A percentile compares a stretch with the other conserved stretches of the same genome.
phyloP scores from a whole-genome alignment of 2,797 vertebrate species.

The Loris lydekkerianus region DNA sequence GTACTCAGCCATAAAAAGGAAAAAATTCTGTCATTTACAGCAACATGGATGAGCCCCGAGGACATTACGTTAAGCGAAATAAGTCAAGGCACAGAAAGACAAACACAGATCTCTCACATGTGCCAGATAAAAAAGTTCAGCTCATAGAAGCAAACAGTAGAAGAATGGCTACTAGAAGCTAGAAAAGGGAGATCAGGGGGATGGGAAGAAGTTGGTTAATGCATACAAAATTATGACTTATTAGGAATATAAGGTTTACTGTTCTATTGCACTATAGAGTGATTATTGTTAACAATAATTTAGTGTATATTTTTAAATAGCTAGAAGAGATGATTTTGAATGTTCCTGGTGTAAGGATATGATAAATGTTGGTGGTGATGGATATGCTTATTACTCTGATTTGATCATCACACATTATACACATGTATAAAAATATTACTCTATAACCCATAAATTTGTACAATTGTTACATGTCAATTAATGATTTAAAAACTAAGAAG shows the following conservation, averaged over 20 bases:
- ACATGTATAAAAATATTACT: background rate
- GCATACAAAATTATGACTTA: background rate
- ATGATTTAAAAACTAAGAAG: background rate
- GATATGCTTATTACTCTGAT: background rate
- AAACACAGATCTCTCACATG: background rate
- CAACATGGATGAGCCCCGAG: background rate
- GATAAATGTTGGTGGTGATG: background rate
- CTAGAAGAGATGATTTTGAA: background rate
- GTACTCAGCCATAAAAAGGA: background rate
- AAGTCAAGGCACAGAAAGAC: background rate
- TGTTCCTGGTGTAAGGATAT: background rate
- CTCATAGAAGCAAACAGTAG: background rate
- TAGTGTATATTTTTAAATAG: background rate
- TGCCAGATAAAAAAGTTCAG: background rate
- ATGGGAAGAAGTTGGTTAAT: background rate
- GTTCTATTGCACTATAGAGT: background rate
- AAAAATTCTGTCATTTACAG: background rate
- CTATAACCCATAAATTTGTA: background rate
- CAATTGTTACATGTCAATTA: background rate
- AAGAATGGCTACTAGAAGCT: background rate
- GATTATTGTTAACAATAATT: background rate
- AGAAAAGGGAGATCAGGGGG: fast-evolving
- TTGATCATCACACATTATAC: background rate
- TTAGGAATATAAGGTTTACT: background rate
- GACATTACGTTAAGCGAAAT: background rate